phyloP scores from a whole-genome alignment of 2,113 vertebrate species.

The Salvelinus namaycush region DNA sequence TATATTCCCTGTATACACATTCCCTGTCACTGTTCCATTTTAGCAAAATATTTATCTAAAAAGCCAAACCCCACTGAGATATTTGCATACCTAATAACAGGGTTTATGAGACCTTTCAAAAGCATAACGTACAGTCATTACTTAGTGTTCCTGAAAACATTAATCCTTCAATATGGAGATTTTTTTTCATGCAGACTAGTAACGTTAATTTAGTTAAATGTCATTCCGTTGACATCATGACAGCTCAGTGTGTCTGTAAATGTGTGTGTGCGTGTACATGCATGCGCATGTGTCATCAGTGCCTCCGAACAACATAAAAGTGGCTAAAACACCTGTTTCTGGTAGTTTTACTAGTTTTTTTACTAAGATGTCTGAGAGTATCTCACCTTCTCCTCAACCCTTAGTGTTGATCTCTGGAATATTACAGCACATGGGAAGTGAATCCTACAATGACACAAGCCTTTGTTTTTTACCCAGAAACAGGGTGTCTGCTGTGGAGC shows the following conservation, averaged over 20 bases:
- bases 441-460: constrained; percentile 36
- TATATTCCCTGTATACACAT: not conserved
- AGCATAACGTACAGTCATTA: not conserved
- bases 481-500: constrained; percentile 56
- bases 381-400: not conserved
- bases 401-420: constrained; percentile 9
- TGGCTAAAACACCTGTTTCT: not conserved
- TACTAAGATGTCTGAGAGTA: not conserved
- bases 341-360: constrained; percentile 14
- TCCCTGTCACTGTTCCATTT: not conserved
- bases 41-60: constrained; percentile 10
- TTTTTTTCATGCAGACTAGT: not conserved
- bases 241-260: not conserved
- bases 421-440: constrained; percentile 38
- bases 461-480: constrained; percentile 48
- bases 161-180: not conserved
- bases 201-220: constrained; percentile 13
- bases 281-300: not conserved
- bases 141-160: not conserved
- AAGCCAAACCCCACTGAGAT: not conserved
- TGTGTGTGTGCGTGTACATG: constrained; percentile 2
- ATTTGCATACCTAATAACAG: not conserved
- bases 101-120: not conserved
- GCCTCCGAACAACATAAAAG: too few species aligned
- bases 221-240: not conserved